A percentile compares a stretch with the other conserved stretches of the same genome.
Conservation (phyloP, 1,140 invertebrate genomes). For the Mercenaria mercenaria region DNA sequence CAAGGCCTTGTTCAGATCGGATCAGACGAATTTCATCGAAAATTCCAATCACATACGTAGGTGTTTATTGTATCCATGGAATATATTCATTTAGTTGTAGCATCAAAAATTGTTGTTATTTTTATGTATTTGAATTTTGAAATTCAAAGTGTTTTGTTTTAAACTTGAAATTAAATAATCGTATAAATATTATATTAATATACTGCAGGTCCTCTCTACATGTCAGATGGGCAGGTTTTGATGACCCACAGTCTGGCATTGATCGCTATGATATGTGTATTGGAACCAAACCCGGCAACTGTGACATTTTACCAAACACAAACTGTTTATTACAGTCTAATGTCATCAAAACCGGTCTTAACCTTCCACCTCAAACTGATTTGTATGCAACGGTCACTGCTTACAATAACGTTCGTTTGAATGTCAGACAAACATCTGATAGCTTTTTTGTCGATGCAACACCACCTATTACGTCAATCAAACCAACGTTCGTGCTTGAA, state of each 20-base stretch:
- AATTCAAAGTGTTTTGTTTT: too few relatives aligned
- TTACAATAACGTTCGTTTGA: constrained; percentile 53
- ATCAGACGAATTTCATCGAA: constrained; percentile 21
- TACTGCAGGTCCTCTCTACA: constrained; percentile 48
- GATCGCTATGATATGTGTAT: constrained; percentile 62
- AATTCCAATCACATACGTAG: constrained; percentile 63
- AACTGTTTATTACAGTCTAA: constrained; percentile 12
- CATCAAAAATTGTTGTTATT: too few relatives aligned
- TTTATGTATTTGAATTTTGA: too few relatives aligned
- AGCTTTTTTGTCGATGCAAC: constrained; percentile 49
- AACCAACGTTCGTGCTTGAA: not conserved
- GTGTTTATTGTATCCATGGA: too few relatives aligned
- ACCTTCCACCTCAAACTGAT: constrained; percentile 29
- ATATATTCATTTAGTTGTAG: too few relatives aligned
- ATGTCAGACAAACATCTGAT: constrained; percentile 43
- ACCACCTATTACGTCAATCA: not conserved
- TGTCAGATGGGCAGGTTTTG: constrained; percentile 60
- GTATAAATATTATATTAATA: too few relatives aligned
- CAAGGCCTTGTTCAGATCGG: constrained; percentile 64
- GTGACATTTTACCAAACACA: constrained; percentile 9
- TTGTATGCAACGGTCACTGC: constrained; percentile 61
- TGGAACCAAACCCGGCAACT: not conserved
- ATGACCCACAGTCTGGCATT: constrained; percentile 63
- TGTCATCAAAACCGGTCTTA: constrained; percentile 14
- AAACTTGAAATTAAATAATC: too few relatives aligned